Evolutionary conservation across 2,797 vertebrate genomes (phyloP).

Genomic region (Fistularia commersonii): DNA sequence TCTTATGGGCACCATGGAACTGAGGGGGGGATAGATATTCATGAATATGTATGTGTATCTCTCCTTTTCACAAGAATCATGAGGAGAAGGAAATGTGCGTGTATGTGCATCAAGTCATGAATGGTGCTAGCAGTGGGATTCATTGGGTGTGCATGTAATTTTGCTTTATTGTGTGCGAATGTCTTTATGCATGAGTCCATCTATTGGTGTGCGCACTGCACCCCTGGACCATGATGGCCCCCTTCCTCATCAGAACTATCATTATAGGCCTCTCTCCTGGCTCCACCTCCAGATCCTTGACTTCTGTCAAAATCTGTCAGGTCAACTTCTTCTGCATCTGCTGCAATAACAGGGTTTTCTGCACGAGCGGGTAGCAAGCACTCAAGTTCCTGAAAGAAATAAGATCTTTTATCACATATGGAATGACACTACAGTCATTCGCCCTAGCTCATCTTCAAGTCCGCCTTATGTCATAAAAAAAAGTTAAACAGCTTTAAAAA

Average conservation of each 20-base stretch:
- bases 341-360: constrained; percentile 84
- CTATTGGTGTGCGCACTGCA: constrained; percentile 98
- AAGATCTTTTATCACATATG: not conserved
- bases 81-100: constrained; percentile 46
- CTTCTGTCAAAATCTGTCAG: constrained; percentile 93
- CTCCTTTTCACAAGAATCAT: constrained; percentile 38
- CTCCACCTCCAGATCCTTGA: constrained; percentile 86
- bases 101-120: constrained; percentile 51
- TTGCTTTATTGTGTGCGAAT: constrained; percentile 40
- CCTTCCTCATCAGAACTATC: constrained; percentile 97
- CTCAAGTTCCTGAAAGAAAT: constrained; percentile 85
- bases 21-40: constrained; percentile 34
- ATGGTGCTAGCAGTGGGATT: constrained; percentile 53
- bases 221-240: constrained; percentile 92
- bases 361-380: constrained; percentile 93
- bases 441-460: not conserved
- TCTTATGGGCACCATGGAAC: constrained; percentile 59
- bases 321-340: constrained; percentile 94
- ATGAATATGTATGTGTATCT: constrained; percentile 24
- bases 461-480: not conserved
- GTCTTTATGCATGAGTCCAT: constrained; percentile 51
- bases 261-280: constrained; percentile 93
- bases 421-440: not conserved
- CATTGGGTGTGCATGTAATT: constrained; percentile 45
- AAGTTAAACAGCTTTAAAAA: too few relatives aligned